These are phyloP conservation scores for Lasaia peninsularis DNA, from an alignment of 1,140 invertebrate genomes.

Conservation along the genomic window DNA sequence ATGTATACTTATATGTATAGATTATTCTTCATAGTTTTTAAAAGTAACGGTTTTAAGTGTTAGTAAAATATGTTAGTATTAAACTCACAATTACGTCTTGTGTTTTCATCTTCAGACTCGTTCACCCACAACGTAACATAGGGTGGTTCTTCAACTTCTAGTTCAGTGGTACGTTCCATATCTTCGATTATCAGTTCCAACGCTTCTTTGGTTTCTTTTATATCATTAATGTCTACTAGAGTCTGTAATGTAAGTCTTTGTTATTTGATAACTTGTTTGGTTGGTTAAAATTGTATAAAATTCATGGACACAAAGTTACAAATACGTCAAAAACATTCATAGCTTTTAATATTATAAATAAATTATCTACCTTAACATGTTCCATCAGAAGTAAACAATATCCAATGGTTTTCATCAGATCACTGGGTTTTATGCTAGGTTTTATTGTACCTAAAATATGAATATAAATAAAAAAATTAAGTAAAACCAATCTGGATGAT, in stretches of 20 bases:
- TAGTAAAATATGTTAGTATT: not conserved
- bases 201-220: too few species aligned
- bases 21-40: too few species aligned
- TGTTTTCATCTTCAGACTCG: not conserved
- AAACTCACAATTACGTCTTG: not conserved
- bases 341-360: not conserved
- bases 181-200: too few species aligned
- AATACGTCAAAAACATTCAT: not conserved
- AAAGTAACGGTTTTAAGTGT: not conserved
- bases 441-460: constrained; percentile 33
- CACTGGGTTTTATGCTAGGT: constrained; percentile 21
- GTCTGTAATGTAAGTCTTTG: too few species aligned
- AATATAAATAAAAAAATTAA: not conserved
- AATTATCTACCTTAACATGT: constrained; percentile 31
- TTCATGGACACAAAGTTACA: not conserved
- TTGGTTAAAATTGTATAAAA: too few species aligned
- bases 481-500: too few species aligned
- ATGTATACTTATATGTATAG: too few species aligned
- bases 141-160: too few species aligned
- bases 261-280: too few species aligned
- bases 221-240: too few species aligned
- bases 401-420: constrained; percentile 35
- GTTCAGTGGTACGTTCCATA: too few species aligned
- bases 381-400: constrained; percentile 32
- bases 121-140: too few species aligned